Conservation (phyloP, 2,113 vertebrate genomes). For the Cygnus buccinator region DNA sequence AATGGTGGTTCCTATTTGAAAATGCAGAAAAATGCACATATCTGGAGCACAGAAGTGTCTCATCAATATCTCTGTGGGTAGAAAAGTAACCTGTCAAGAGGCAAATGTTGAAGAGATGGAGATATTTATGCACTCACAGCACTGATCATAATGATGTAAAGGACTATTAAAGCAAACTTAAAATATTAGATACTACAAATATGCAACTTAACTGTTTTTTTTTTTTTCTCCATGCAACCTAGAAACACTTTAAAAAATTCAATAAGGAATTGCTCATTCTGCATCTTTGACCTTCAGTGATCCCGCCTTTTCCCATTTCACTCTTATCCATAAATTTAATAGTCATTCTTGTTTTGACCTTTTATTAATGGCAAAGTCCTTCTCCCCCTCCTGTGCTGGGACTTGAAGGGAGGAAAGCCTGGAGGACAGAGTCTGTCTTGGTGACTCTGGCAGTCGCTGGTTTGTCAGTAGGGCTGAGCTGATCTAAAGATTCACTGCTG, state of each 20-base stretch:
- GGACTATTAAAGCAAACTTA: slow-evolving; percentile 59
- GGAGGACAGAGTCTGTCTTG: not conserved
- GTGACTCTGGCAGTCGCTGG: not conserved
- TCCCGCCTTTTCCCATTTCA: not conserved
- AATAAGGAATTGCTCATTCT: not conserved
- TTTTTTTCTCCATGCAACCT: not conserved
- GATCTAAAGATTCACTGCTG: not conserved
- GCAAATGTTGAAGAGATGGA: slow-evolving; percentile 47
- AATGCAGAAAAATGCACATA: slow-evolving; percentile 74
- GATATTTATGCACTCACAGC: slow-evolving; percentile 58
- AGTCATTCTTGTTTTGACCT: not conserved
- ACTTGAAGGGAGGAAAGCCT: not conserved
- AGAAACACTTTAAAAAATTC: not conserved
- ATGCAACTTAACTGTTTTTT: slow-evolving; percentile 29
- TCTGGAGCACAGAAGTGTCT: slow-evolving; percentile 54
- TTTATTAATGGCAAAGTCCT: not conserved
- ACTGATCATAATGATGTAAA: slow-evolving; percentile 55
- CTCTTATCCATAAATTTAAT: not conserved
- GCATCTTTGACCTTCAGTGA: not conserved
- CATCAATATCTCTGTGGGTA: slow-evolving; percentile 71
- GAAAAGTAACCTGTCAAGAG: slow-evolving; percentile 68
- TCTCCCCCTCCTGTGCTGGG: not conserved
- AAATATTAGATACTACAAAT: slow-evolving; percentile 18
- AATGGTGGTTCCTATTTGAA: slow-evolving; percentile 67
- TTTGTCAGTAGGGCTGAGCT: not conserved